Base-by-base conservation (phyloP, 2,113 vertebrate genomes). In the Lophochroa leadbeateri region DNA sequence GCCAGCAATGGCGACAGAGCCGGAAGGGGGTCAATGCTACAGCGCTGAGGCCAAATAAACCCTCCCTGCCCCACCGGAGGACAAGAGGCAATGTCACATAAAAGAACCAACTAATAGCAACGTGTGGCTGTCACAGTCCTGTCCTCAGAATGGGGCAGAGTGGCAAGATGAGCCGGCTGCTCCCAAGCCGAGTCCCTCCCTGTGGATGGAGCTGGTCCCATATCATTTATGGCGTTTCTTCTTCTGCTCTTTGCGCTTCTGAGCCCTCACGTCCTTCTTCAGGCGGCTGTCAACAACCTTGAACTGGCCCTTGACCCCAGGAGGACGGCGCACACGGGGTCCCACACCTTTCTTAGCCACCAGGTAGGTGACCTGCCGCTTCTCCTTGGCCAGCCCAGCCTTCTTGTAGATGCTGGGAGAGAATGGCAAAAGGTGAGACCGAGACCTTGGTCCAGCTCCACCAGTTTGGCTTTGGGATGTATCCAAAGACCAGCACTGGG, bases 321-420 rank as follows among this genome's bases (percentile, higher is more conserved):
- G 96, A 7, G 99, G 99, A 17, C 99, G 98, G 13, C 98, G 98
- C 52, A 99, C 98, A 17, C 99, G 99, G 49, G 88, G 98, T 3
- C 99, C 99, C 0, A 98, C 97, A 0, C 99, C 99, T 82, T 98
- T 99, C 98, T 99, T 99, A 82, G 98, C 97, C 93, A 99, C 98
- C 29, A 99, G 75, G 4, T 99, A 99, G 12, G 99, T 99, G 53
- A 99, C 98, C 39, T 99, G 98, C 65, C 98, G 97, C 91, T 99
- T 99, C 97, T 99, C 99, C 96, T 99, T 99, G 29, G 98, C 99
- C 58, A 99, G 72, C 6, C 99, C 99, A 0, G 99, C 99, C 97
- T 99, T 99, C 98, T 99, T 99, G 97, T 99, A 99, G 96, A 99
- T 99, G 92, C 99, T 99, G 88, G 2, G 19, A 72, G 74, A 27